Evolutionary conservation across 2,888 invertebrate species (phyloP).

Genomic region (Xanthorhoe spadicearia): DNA sequence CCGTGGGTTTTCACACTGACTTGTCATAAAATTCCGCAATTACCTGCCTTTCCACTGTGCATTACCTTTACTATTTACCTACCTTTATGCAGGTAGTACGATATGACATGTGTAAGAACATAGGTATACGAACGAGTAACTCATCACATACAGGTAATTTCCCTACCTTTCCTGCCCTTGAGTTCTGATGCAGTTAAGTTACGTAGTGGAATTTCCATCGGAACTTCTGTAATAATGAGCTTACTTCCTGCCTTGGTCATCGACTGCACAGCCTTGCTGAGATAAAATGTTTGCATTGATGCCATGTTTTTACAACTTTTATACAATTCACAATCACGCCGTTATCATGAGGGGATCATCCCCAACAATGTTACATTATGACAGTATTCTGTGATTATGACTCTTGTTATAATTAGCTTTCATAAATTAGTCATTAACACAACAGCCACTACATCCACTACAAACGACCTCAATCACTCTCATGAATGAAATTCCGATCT

Average conservation of each 20-base stretch:
- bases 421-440: background rate
- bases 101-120: slow-evolving; percentile 6
- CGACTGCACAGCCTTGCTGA: background rate
- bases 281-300: too few species aligned
- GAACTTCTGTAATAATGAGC: background rate
- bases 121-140: background rate
- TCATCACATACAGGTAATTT: slow-evolving; percentile 17
- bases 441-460: slow-evolving; percentile 18
- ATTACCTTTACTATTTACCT: slow-evolving; percentile 5
- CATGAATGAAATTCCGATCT: slow-evolving; percentile 35
- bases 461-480: slow-evolving; percentile 34
- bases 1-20: background rate
- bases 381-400: too few species aligned
- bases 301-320: too few species aligned
- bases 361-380: background rate
- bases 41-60: background rate
- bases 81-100: background rate
- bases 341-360: background rate
- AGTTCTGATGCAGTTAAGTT: slow-evolving; percentile 12
- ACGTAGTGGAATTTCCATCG: slow-evolving; percentile 22
- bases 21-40: background rate
- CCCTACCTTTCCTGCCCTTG: slow-evolving; percentile 24
- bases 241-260: background rate
- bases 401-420: background rate
- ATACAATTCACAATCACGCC: background rate